Evolutionary conservation across 2,888 invertebrate species (phyloP).

Genomic region (Achlya flavicornis): DNA sequence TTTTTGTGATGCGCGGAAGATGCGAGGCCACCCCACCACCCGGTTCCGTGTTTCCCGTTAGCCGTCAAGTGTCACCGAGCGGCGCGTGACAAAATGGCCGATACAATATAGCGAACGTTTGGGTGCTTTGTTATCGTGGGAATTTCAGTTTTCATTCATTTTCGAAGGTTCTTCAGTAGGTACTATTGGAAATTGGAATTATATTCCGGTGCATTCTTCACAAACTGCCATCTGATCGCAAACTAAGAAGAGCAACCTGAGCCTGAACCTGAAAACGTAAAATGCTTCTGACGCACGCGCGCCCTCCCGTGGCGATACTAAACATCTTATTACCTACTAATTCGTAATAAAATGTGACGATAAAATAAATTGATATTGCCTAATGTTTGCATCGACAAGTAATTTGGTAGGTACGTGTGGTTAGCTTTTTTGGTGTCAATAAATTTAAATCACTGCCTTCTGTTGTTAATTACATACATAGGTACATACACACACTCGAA

Average conservation of each 20-base stretch:
- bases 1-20: conserved; percentile 60
- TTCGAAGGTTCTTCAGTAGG: too few species aligned
- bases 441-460: too few species aligned
- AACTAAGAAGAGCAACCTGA: too few species aligned
- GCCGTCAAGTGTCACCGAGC: conserved; percentile 47
- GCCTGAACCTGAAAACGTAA: too few species aligned
- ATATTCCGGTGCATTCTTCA: too few species aligned
- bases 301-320: background rate
- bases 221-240: too few species aligned
- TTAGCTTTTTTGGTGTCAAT: too few species aligned
- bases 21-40: conserved; percentile 43
- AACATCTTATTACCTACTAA: background rate
- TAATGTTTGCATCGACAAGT: background rate
- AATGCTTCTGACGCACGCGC: background rate
- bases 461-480: too few species aligned
- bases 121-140: conserved; percentile 31
- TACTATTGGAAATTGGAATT: too few species aligned
- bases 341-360: background rate
- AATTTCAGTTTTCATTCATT: background rate
- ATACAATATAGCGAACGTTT: conserved; percentile 31
- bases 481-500: too few species aligned
- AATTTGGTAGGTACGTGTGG: background rate
- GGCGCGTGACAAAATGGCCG: conserved; percentile 47
- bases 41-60: conserved; percentile 60
- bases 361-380: background rate